A percentile compares a stretch with the other conserved stretches of the same genome.
These are phyloP conservation scores for Chelon labrosus DNA, from an alignment of 2,797 vertebrate genomes.

Conservation along the genomic window DNA sequence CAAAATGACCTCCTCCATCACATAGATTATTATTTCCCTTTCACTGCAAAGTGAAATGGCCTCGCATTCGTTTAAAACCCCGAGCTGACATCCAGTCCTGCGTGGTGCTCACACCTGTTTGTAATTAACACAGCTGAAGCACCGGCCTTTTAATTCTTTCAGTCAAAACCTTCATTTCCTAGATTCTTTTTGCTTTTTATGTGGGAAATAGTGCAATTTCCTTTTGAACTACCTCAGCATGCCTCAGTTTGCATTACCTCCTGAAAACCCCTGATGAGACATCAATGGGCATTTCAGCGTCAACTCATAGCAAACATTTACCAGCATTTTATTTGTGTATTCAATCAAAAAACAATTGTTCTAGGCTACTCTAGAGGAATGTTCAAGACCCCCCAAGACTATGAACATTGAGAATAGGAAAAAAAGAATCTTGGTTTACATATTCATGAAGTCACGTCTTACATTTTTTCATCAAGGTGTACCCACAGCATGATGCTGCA, in stretches of 20 bases:
- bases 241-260: slow-evolving; percentile 10
- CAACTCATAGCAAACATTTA: slow-evolving; percentile 13
- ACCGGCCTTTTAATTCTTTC: slow-evolving; percentile 1
- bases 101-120: slow-evolving; percentile 27
- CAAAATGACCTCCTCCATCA: slow-evolving; percentile 67
- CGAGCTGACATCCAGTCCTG: slow-evolving; percentile 38
- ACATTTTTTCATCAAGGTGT: no score
- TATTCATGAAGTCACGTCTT: no score
- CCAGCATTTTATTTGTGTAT: not conserved
- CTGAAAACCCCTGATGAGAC: slow-evolving; percentile 9
- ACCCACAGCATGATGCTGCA: no score
- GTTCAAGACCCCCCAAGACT: not conserved
- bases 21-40: slow-evolving; percentile 55
- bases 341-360: not conserved
- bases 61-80: slow-evolving; percentile 50
- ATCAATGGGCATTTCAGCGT: slow-evolving; percentile 16
- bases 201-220: slow-evolving; percentile 1
- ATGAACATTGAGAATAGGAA: slow-evolving; percentile 1
- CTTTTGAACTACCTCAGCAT: slow-evolving; percentile 14
- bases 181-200: slow-evolving; percentile 11
- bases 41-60: slow-evolving; percentile 46
- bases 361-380: not conserved
- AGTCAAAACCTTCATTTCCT: slow-evolving; percentile 13
- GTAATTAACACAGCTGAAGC: slow-evolving; percentile 30
- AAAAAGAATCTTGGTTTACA: no score